A percentile compares a stretch with the other conserved stretches of the same genome.
Conservation (phyloP, 2,888 invertebrate species). For the Gandaritis pyraliata region DNA sequence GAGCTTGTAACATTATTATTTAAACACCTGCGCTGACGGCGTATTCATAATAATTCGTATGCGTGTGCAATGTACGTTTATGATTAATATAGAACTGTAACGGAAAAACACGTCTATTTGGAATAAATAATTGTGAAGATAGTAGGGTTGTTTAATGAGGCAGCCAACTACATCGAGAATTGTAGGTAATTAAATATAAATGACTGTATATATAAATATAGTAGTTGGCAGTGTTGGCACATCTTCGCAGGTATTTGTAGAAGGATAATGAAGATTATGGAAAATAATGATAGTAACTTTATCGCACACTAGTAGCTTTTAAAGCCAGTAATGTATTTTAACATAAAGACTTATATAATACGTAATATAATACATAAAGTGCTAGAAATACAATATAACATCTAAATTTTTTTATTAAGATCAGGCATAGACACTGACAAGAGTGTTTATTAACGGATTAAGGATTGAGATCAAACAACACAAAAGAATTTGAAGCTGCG, state of each 20-base stretch:
- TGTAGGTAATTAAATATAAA: constrained; percentile 43
- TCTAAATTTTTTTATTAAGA: too few species aligned
- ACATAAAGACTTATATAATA: too few species aligned
- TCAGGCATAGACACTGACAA: too few species aligned
- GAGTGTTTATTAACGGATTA: constrained; percentile 44
- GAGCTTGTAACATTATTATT: constrained; percentile 66
- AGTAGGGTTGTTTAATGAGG: constrained; percentile 51
- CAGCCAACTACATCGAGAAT: constrained; percentile 46
- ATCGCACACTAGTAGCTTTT: neutral
- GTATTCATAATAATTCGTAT: constrained; percentile 49
- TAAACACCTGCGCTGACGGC: constrained; percentile 67
- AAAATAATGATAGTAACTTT: neutral
- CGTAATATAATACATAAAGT: too few species aligned
- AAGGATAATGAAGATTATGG: neutral
- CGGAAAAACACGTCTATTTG: constrained; percentile 53
- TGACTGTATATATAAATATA: constrained; percentile 6
- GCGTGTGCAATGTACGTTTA: constrained; percentile 60
- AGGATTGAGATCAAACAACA: constrained; percentile 53
- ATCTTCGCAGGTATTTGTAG: neutral
- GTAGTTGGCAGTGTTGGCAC: neutral
- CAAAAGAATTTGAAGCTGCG: constrained; percentile 57
- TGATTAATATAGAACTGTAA: constrained; percentile 68
- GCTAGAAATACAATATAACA: too few species aligned
- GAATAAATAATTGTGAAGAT: constrained; percentile 47
- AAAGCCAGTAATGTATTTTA: too few species aligned